Conservation (phyloP, 2,797 vertebrate genomes). For the Forpus xanthops region DNA sequence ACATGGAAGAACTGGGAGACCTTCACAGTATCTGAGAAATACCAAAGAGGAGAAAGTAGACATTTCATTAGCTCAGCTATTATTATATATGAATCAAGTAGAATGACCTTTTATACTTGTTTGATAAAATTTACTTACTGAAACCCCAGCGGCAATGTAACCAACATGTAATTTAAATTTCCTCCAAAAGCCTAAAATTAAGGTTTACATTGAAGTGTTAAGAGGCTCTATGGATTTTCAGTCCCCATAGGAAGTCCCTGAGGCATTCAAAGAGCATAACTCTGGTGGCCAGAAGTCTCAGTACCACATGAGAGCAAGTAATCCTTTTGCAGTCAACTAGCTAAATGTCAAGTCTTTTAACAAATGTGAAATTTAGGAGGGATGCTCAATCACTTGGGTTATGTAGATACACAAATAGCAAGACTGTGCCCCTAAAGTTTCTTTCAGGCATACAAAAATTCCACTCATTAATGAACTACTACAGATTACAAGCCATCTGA, state of each 20-base stretch:
- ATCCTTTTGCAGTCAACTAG: neutral
- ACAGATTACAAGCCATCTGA: neutral
- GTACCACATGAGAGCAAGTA: neutral
- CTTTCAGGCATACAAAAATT: neutral
- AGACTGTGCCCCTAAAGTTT: neutral
- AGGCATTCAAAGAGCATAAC: neutral
- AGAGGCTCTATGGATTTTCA: neutral
- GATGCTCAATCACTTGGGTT: neutral
- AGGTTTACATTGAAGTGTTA: neutral
- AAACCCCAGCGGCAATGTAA: constrained; percentile 8
- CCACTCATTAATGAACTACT: neutral
- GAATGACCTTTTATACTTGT: neutral
- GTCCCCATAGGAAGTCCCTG: neutral
- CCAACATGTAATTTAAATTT: neutral
- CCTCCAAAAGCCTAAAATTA: constrained; percentile 8
- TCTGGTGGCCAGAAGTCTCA: neutral
- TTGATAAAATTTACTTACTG: constrained; percentile 37
- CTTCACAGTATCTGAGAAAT: neutral
- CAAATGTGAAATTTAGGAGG: neutral
- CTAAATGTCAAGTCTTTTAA: neutral
- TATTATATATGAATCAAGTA: constrained; percentile 9
- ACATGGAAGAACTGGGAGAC: neutral
- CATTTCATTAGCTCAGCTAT: neutral
- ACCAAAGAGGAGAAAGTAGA: neutral
- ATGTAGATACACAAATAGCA: neutral